Conservation (phyloP, 2,888 invertebrate genomes). For the Gari tellinella region DNA sequence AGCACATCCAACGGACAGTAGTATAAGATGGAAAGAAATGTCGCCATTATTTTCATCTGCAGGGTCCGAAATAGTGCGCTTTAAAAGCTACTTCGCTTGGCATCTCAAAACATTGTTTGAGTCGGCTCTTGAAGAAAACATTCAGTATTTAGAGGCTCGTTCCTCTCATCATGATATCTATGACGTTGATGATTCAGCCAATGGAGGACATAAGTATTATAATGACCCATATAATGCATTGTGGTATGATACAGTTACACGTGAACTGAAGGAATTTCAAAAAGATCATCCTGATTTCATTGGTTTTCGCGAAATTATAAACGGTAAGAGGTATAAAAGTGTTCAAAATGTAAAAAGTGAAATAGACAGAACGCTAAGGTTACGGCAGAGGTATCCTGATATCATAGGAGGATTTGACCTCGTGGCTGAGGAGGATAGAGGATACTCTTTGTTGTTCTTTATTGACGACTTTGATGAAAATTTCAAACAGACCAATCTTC, state of each 20-base stretch:
- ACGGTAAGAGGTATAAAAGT: conserved; percentile 19
- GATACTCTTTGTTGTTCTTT: conserved; percentile 52
- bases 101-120: conserved; percentile 46
- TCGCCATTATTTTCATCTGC: conserved; percentile 31
- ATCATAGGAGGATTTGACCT: conserved; percentile 52
- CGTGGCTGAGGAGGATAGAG: conserved; percentile 48
- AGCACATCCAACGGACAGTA: not conserved
- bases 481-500: conserved; percentile 16
- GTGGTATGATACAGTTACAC: too few relatives aligned
- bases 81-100: conserved; percentile 26
- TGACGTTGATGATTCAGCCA: conserved; percentile 31
- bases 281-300: conserved; percentile 44
- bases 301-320: conserved; percentile 49
- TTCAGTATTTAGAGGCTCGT: conserved; percentile 54
- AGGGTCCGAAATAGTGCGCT: conserved; percentile 34
- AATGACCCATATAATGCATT: conserved; percentile 10
- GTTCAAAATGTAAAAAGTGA: not conserved
- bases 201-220: conserved; percentile 36
- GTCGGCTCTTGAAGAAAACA: conserved; percentile 45
- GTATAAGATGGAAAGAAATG: conserved; percentile 9
- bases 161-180: conserved; percentile 22
- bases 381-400: conserved; percentile 38
- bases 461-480: conserved; percentile 43
- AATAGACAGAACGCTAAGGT: conserved; percentile 20
- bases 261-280: conserved; percentile 28